A percentile compares a stretch with the other conserved stretches of the same genome.
Evolutionary conservation across 2,888 invertebrate species (phyloP).

Genomic region (Halocaridina rubra): DNA sequence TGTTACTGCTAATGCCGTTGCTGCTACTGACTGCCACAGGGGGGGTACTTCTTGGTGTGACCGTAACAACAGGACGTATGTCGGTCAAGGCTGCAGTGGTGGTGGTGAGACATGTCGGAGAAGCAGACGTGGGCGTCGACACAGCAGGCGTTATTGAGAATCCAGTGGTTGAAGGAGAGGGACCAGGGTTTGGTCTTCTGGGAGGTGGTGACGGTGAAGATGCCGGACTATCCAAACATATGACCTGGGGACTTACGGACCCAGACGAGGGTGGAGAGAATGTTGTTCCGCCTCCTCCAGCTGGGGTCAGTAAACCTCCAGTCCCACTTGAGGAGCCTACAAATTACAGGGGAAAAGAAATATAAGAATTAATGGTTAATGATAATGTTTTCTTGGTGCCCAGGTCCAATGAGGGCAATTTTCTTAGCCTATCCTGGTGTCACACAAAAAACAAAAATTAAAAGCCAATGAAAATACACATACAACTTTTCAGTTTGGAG

Average conservation of each 20-base stretch:
- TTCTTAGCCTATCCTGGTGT: too few relatives aligned
- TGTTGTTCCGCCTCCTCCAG: conserved; percentile 28
- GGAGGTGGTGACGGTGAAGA: conserved; percentile 53
- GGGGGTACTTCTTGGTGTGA: conserved; percentile 39
- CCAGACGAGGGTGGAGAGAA: conserved; percentile 58
- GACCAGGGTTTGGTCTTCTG: conserved; percentile 29
- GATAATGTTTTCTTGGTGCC: too few relatives aligned
- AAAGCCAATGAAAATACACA: too few relatives aligned
- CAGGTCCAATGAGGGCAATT: too few relatives aligned
- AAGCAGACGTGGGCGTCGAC: background rate
- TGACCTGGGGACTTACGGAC: conserved; percentile 59
- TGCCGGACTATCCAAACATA: conserved; percentile 57
- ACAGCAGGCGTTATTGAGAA: conserved; percentile 38
- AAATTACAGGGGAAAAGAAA: background rate
- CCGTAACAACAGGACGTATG: conserved; percentile 31
- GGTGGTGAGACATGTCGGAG: background rate
- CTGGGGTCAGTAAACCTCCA: conserved; percentile 45
- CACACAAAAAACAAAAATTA: too few relatives aligned
- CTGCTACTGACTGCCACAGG: conserved; percentile 15
- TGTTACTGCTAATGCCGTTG: conserved; percentile 22
- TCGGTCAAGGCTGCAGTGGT: background rate
- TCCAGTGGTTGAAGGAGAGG: conserved; percentile 28
- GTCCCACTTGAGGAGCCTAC: conserved; percentile 48
- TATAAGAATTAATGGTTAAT: too few relatives aligned
- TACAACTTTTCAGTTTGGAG: too few relatives aligned